Conservation (phyloP, 53 echinoderm and acorn worm species). For the Patiria pectinifera region DNA sequence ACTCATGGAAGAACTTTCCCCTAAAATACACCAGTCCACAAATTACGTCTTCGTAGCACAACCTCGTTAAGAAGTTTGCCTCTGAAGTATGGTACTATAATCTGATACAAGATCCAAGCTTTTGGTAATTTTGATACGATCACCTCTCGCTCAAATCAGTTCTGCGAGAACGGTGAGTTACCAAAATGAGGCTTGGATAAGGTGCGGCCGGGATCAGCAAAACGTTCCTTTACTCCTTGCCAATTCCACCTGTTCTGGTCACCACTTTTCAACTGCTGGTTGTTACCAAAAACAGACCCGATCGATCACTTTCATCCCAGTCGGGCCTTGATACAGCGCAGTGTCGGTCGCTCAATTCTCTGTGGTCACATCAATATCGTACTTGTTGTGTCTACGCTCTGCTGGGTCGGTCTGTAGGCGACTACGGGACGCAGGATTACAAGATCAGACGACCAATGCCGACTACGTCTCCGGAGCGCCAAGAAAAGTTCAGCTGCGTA, state of each 20-base stretch:
- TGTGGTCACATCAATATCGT: neutral
- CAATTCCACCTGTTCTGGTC: neutral
- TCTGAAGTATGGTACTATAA: neutral
- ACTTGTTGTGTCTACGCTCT: slow-evolving; percentile 35
- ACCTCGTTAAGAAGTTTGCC: neutral
- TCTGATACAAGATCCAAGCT: too few species aligned
- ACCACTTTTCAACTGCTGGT: neutral
- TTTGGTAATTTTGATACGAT: neutral
- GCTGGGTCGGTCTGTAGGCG: neutral
- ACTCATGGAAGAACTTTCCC: neutral
- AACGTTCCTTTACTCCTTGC: neutral
- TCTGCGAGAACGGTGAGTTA: neutral
- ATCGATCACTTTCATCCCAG: slow-evolving; percentile 11
- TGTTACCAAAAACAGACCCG: neutral
- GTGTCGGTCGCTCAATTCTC: neutral
- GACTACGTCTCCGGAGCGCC: neutral
- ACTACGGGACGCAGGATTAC: neutral
- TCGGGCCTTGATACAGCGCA: slow-evolving; percentile 5
- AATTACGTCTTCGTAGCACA: neutral
- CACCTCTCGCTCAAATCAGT: neutral
- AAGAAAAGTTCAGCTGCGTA: neutral
- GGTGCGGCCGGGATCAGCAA: neutral
- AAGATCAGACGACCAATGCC: neutral
- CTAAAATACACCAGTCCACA: neutral
- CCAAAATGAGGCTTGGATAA: neutral